Percentiles rank a stretch among this genome's conserved stretches.
These are phyloP conservation scores for Crotalus helleri DNA, from an alignment of 2,113 vertebrate genomes.

Conservation along the genomic window DNA sequence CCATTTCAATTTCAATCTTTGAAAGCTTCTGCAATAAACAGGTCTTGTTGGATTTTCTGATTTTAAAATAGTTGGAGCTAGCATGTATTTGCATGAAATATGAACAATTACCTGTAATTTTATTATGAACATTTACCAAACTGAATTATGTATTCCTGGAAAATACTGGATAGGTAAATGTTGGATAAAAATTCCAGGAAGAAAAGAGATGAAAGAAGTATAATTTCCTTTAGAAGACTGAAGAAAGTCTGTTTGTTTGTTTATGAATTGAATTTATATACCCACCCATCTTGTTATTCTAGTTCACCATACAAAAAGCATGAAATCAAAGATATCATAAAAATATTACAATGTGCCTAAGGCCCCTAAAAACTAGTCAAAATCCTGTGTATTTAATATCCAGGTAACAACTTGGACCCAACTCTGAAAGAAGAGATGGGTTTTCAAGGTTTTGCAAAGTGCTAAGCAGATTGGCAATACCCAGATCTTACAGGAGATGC, in stretches of 20 bases:
- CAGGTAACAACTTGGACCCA: neutral
- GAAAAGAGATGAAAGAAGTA: neutral
- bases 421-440: neutral
- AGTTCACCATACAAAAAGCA: neutral
- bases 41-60: neutral
- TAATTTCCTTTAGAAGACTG: neutral
- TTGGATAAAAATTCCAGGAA: neutral
- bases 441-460: neutral
- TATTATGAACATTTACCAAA: neutral
- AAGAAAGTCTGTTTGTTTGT: neutral
- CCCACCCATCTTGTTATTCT: neutral
- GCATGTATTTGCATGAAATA: neutral
- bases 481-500: neutral
- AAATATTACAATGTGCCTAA: neutral
- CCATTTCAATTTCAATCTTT: neutral
- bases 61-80: neutral
- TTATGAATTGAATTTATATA: neutral
- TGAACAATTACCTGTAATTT: neutral
- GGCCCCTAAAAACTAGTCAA: neutral
- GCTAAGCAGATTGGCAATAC: neutral
- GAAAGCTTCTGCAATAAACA: neutral
- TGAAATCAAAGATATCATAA: neutral
- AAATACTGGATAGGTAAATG: neutral
- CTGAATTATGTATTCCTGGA: neutral
- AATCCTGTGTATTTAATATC: neutral